Percentiles rank a stretch among this genome's conserved stretches.
These are phyloP conservation scores for Sapajus apella DNA, from an alignment of 2,113 vertebrate genomes.

Conservation along the genomic window DNA sequence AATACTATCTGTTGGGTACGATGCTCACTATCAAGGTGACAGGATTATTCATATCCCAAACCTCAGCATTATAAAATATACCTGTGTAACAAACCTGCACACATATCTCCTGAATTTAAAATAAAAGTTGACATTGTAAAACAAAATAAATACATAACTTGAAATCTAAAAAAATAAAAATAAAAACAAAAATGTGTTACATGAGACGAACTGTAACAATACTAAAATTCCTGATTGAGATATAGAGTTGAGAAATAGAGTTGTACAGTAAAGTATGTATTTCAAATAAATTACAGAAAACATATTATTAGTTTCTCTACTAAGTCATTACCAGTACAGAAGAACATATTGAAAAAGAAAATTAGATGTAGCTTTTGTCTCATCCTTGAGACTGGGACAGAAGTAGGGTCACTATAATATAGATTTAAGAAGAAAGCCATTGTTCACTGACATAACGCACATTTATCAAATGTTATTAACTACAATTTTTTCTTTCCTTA, in stretches of 20 bases:
- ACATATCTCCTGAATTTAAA: no score
- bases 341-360: neutral
- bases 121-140: no score
- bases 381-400: neutral
- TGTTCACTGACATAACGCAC: neutral
- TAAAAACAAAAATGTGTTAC: neutral
- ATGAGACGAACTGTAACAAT: neutral
- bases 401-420: neutral
- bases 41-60: no score
- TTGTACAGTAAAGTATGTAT: neutral
- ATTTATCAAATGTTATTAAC: neutral
- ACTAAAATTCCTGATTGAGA: neutral
- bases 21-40: no score
- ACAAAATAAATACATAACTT: no score
- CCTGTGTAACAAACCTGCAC: no score
- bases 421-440: neutral
- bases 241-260: neutral
- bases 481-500: neutral
- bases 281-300: conserved; percentile 25
- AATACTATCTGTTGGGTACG: no score
- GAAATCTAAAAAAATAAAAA: no score
- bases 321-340: neutral
- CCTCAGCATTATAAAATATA: no score
- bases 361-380: neutral
- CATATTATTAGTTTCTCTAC: neutral